These are phyloP conservation scores for Uria lomvia DNA, from an alignment of 2,113 vertebrate species.

Conservation along the genomic window DNA sequence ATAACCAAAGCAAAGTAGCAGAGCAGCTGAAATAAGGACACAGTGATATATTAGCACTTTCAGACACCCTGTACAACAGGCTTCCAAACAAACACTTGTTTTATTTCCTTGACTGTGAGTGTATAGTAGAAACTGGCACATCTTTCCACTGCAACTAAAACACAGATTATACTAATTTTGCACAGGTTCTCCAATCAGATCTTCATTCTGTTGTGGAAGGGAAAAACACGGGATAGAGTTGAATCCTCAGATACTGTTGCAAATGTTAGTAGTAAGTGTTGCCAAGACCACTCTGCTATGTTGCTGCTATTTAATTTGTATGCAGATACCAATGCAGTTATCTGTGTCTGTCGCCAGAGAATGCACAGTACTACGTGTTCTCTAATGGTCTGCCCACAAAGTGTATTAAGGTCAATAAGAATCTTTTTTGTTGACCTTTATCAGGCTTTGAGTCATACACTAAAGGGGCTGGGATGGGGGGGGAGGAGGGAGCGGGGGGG, in stretches of 20 bases:
- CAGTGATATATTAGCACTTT: neutral
- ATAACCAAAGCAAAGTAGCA: neutral
- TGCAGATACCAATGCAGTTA: neutral
- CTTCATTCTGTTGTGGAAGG: neutral
- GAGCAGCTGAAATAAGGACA: neutral
- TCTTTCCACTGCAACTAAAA: neutral
- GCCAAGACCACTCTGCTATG: neutral
- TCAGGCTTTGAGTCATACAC: neutral
- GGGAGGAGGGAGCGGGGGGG: neutral
- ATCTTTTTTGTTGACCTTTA: neutral
- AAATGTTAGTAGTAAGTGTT: neutral
- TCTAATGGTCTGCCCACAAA: neutral
- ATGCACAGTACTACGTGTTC: neutral
- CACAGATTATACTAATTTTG: neutral
- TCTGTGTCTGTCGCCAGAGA: neutral
- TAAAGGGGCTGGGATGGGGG: rapidly evolving
- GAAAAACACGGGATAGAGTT: neutral
- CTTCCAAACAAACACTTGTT: neutral
- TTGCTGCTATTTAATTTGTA: neutral
- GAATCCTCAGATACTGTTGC: neutral
- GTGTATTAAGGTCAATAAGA: neutral
- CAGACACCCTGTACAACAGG: neutral
- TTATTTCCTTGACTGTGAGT: neutral
- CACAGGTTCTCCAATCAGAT: neutral
- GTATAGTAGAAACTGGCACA: neutral